A percentile compares a stretch with the other conserved stretches of the same genome.
Conservation (phyloP, 2,113 vertebrate species). For the Indri indri region DNA sequence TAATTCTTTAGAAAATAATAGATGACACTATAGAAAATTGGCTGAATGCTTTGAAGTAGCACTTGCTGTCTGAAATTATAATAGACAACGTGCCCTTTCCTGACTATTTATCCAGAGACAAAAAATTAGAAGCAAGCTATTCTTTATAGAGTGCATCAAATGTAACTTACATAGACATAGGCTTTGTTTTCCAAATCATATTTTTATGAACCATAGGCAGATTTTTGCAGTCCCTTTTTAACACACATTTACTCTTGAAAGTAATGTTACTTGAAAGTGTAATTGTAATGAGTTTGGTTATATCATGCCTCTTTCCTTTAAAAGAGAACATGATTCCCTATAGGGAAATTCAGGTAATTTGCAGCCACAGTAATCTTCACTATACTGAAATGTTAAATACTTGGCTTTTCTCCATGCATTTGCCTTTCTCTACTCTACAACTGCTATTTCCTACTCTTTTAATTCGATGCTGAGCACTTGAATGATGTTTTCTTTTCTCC, state of each 20-base stretch:
- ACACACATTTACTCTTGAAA: constrained; percentile 79
- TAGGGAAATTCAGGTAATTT: constrained; percentile 85
- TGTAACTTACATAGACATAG: constrained; percentile 30
- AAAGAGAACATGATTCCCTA: constrained; percentile 85
- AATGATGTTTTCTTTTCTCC: constrained; percentile 81
- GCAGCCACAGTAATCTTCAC: constrained; percentile 82
- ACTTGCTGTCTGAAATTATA: constrained; percentile 13
- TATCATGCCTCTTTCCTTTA: constrained; percentile 84
- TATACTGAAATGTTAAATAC: constrained; percentile 84
- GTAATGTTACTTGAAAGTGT: constrained; percentile 66
- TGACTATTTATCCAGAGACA: not conserved
- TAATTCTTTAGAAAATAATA: constrained; percentile 33
- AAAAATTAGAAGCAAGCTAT: constrained; percentile 69
- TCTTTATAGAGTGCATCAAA: constrained; percentile 47
- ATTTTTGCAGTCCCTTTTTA: constrained; percentile 67
- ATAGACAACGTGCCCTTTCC: constrained; percentile 39
- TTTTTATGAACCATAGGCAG: constrained; percentile 60
- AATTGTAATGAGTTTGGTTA: constrained; percentile 83
- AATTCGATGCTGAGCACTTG: constrained; percentile 68
- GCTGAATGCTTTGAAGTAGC: not conserved
- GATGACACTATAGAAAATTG: not conserved
- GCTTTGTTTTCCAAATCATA: constrained; percentile 71
- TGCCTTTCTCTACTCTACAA: constrained; percentile 73
- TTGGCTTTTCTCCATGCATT: constrained; percentile 83
- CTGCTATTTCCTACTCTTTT: constrained; percentile 72